These are phyloP conservation scores for Champsocephalus esox DNA, from an alignment of 2,797 vertebrate species.

Conservation along the genomic window DNA sequence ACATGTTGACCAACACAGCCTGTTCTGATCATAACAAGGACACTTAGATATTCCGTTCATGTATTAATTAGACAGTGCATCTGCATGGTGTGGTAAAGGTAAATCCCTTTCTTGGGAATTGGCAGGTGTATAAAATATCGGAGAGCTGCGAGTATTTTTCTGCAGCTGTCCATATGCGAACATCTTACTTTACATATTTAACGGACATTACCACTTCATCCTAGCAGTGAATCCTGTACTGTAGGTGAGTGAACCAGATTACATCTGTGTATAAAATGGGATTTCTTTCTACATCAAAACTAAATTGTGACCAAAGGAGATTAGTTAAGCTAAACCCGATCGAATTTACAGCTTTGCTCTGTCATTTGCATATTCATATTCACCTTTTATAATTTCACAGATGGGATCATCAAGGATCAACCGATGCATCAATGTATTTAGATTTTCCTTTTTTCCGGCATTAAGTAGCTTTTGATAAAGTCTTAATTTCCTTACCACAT, in stretches of 20 bases:
- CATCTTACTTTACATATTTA: slow-evolving; percentile 30
- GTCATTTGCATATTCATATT: slow-evolving; percentile 76
- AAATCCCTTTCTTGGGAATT: slow-evolving; percentile 55
- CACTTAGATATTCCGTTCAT: slow-evolving; percentile 27
- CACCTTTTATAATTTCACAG: slow-evolving; percentile 79
- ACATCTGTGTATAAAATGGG: slow-evolving; percentile 57
- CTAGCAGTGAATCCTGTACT: slow-evolving; percentile 6
- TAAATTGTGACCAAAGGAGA: slow-evolving; percentile 71
- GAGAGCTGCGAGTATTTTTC: slow-evolving; percentile 21
- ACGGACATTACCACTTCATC: slow-evolving; percentile 2
- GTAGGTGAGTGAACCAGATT: slow-evolving; percentile 46
- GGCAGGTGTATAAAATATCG: slow-evolving; percentile 36
- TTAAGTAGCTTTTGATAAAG: slow-evolving; percentile 87
- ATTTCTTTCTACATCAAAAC: slow-evolving; percentile 65
- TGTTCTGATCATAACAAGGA: neutral
- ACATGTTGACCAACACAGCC: neutral
- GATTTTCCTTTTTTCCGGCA: slow-evolving; percentile 72
- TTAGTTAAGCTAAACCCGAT: slow-evolving; percentile 76
- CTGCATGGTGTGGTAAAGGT: slow-evolving; percentile 49
- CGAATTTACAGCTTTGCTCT: slow-evolving; percentile 66
- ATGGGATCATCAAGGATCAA: slow-evolving; percentile 83
- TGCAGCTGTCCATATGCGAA: slow-evolving; percentile 17
- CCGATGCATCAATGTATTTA: slow-evolving; percentile 78
- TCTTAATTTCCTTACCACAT: slow-evolving; percentile 88
- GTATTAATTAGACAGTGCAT: slow-evolving; percentile 58